Evolutionary conservation across 1,140 invertebrate genomes (phyloP), one percentile per base, ranked within the genome.

Genomic region (Pseudomyrmex dendroicus): DNA sequence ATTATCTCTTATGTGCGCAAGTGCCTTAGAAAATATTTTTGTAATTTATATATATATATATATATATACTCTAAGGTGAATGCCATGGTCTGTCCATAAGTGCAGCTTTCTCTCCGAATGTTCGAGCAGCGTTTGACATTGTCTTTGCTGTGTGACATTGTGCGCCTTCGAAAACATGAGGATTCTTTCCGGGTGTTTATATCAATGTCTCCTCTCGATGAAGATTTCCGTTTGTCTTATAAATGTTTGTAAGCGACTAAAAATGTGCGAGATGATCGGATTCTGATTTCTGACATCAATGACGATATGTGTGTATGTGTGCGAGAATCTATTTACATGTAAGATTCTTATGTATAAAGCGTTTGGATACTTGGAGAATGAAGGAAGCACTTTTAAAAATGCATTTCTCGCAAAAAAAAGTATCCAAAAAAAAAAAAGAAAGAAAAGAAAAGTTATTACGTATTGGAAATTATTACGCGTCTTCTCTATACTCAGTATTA

Each of bases 11-110:
- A 88, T 88, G 83, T 63, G 57, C 82, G 70, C 86, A 89, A 91
- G 90, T 91, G 91, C 91, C 91, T 92, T 90, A 87, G 80, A 91
- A 76, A 89, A 61, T 89, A 90, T 87, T 90, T 89, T 90, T 90
- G 83, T 92, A 91, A 88, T 85, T 89, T 85, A 87, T 90, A 90
- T 83, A 86, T 35, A 35, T 35, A 35, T 7, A 7, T 35, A 35
- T 35, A 35, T 35, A 35, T 35, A 25, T 35, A 35, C 5, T 35
- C 72, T 84, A 82, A 84, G 17, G 46, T n/a, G 66, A 61, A 80
- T 59, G 46, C 44, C 59, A 66, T 86, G 76, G 46, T 52, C 70
- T 66, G n/a, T 76, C 61, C 73, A 74, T 63, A 86, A 89, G 59
- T 78, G 76, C 83, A 83, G 82, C 87, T 88, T 88, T 89, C 83